Conservation (phyloP, 2,888 invertebrate species). For the Stictocephala bisonia region DNA sequence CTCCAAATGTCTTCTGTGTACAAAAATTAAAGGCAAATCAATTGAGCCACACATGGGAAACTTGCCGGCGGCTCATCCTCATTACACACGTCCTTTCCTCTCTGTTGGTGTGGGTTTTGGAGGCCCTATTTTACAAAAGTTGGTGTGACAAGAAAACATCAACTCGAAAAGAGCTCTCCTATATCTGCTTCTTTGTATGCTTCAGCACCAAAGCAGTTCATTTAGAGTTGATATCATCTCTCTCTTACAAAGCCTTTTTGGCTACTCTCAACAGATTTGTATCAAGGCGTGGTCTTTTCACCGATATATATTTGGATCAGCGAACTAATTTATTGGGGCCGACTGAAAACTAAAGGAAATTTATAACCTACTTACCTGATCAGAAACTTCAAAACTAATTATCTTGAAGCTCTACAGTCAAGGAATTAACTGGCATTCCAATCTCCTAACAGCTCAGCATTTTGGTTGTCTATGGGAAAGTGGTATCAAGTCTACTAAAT, state of each 20-base stretch:
- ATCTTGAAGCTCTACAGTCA: constrained; percentile 60
- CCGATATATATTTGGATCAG: constrained; percentile 60
- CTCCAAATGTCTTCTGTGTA: constrained; percentile 9
- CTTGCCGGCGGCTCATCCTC: constrained; percentile 33
- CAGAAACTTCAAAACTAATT: constrained; percentile 44
- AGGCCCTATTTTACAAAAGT: constrained; percentile 33
- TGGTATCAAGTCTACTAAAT: constrained; percentile 61
- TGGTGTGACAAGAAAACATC: background rate
- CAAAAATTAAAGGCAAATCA: background rate
- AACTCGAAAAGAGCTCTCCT: too few species aligned
- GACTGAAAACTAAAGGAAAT: constrained; percentile 43
- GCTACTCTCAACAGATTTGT: constrained; percentile 60
- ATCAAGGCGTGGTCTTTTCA: constrained; percentile 58
- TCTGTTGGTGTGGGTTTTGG: constrained; percentile 44
- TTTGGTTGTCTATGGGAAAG: constrained; percentile 62
- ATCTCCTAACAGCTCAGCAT: constrained; percentile 60
- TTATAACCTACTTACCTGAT: constrained; percentile 2
- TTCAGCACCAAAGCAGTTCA: constrained; percentile 60
- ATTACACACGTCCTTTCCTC: constrained; percentile 10
- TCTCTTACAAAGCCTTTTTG: constrained; percentile 60
- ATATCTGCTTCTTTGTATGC: constrained; percentile 60
- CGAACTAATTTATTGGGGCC: constrained; percentile 62
- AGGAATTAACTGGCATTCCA: constrained; percentile 29
- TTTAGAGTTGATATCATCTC: constrained; percentile 60
- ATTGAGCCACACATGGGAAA: constrained; percentile 43